Base-by-base conservation (phyloP, 2,797 vertebrate species). In the Tadarida brasiliensis region DNA sequence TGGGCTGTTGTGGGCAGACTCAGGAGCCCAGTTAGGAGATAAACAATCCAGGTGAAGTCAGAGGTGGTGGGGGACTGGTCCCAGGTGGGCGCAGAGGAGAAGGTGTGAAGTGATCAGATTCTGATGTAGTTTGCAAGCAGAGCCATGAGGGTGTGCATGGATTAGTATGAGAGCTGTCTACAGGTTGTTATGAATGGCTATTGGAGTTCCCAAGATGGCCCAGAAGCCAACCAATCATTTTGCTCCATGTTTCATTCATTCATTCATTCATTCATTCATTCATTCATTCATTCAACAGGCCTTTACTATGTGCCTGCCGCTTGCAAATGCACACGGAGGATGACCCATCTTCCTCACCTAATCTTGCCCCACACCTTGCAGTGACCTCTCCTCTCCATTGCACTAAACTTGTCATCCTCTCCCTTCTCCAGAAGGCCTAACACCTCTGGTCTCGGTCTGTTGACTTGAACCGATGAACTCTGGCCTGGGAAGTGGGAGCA, bases 341-440 rank as follows among this genome's bases (percentile, higher is more conserved):
- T 30, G 9, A 1, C 44, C 33, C 26, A 57, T 19, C 56, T 80
- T 47, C 28, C 85, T 56, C 5, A 30, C 24, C 51, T 81, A 3
- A 4, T 35, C 44, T 30, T 14, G 3, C 17, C 54, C 61, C 11
- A 2, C 22, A 68, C 15, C 24, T 44, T 4, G 20, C 1, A 11
- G 30, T 0, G 0, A 57, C 6, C 26, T 71, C 61, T 26, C 30
- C 35, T 5, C 39, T 33, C 17, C 17, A 1, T 0, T 4, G 16
- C 22, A 19, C 67, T 4, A 5, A 44, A 14, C 28, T 44, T 15
- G 81, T 71, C 20, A 1, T 1, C 22, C 26, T 19, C 65, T 51
- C 49, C 10, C 0, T 57, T 54, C 83, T 20, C 61, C 86, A 17
- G 5, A 76, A 35, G 2, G 35, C 44, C 63, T 2, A 10, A 28